phyloP scores from a whole-genome alignment of 1,140 invertebrate species.

The Delia radicum region DNA sequence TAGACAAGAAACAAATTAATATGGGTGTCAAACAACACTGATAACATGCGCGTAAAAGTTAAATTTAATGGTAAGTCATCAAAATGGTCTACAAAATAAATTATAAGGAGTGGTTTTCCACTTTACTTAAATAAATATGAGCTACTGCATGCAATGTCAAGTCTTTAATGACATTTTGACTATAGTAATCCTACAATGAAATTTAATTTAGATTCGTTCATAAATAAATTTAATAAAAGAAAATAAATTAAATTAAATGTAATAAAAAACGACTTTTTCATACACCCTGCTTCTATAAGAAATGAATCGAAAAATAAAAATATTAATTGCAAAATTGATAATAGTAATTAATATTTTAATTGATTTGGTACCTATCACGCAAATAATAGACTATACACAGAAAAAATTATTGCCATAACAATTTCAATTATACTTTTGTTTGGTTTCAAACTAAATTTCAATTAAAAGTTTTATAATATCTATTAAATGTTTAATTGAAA shows the following conservation, averaged over 20 bases:
- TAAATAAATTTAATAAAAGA: neutral
- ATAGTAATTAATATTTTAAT: too few species aligned
- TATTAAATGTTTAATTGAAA: too few species aligned
- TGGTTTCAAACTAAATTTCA: too few species aligned
- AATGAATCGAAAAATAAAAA: too few species aligned
- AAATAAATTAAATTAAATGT: neutral
- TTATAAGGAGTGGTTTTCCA: neutral
- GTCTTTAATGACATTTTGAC: neutral
- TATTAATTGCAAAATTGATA: too few species aligned
- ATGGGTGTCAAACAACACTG: conserved; percentile 25
- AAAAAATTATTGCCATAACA: too few species aligned
- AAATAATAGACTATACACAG: too few species aligned
- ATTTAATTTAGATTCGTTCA: conserved; percentile 4
- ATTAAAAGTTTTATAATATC: too few species aligned
- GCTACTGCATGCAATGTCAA: neutral
- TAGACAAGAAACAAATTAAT: conserved; percentile 26
- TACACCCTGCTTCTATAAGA: too few species aligned
- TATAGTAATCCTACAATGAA: neutral
- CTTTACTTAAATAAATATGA: neutral
- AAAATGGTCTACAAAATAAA: neutral
- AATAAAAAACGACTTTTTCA: too few species aligned
- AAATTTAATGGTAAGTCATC: conserved; percentile 4
- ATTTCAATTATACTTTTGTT: too few species aligned
- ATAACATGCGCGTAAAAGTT: conserved; percentile 9
- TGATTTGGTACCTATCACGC: too few species aligned